Evolutionary conservation across 2,113 vertebrate species (phyloP), one percentile per base, ranked within the genome.

Genomic region (Plestiodon gilberti): DNA sequence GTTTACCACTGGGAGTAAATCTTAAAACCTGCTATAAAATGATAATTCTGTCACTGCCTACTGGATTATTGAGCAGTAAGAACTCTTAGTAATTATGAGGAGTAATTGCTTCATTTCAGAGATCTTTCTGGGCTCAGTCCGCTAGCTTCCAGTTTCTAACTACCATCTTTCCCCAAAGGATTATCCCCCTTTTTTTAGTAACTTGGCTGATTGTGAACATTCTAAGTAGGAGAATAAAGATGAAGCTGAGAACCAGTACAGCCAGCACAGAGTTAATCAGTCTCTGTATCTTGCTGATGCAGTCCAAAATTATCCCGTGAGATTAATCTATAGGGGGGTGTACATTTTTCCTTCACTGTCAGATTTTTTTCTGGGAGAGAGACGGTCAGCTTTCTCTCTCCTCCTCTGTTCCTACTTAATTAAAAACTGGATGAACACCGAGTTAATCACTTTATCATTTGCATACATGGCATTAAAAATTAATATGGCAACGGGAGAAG

Each of bases 241-340:
- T 13, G 30, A 90, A 88, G 75, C 57, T 75, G 78, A 22, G 22
- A 90, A 62, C 52, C 23, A 82, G 64, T 17, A 14, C 6, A 57
- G 38, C 8, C 64, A 81, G 33, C 62, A 73, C 67, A 81, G 76
- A 81, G 23, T 73, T 90, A 14, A 88, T 80, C 35, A 48, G 25
- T 30, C 85, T 77, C 74, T 57, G 38, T 91, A 74, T 89, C 64
- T 78, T 30, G 35, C 10, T 25, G 30, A 55, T 64, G 28, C 52
- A 88, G 83, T 80, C 70, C 59, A 64, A 88, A 87, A 85, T 90
- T 57, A 52, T 67, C n/a, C 28, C 25, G 65, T 28, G 59, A 57
- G 74, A 89, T 76, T 20, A 90, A 84, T 82, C 76, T 48, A 67
- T 64, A 40, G 74, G 30, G 14, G 38, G 30, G 25, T 0, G 11